These are phyloP conservation scores for Casuarius casuarius DNA, from an alignment of 2,113 vertebrate species.

Conservation along the genomic window DNA sequence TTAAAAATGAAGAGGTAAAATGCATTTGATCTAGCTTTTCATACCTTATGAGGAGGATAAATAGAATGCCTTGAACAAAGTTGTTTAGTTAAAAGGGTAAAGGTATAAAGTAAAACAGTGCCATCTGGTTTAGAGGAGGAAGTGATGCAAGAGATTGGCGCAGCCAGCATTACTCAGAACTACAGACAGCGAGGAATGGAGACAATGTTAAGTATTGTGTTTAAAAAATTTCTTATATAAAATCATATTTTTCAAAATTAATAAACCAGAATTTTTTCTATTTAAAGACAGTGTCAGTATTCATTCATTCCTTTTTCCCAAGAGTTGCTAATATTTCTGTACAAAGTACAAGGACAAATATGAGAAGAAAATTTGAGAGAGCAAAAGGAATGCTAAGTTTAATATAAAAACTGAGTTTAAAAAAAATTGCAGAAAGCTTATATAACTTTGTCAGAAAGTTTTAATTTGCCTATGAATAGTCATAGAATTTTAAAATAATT, in stretches of 20 bases:
- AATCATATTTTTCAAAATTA: not conserved
- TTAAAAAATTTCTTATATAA: not conserved
- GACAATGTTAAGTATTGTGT: too few species aligned
- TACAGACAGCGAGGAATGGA: not conserved
- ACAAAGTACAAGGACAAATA: not conserved
- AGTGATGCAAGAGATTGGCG: not conserved
- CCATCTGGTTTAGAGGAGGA: conserved; percentile 27
- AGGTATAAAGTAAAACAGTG: not conserved
- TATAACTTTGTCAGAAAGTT: not conserved
- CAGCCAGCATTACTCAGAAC: not conserved
- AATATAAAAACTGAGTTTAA: not conserved
- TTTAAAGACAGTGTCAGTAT: not conserved
- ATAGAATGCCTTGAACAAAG: not conserved
- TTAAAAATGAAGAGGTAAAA: conserved; percentile 22
- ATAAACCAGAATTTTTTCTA: not conserved
- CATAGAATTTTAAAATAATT: not conserved
- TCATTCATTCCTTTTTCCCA: not conserved
- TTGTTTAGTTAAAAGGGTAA: not conserved
- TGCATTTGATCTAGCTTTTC: conserved; percentile 51
- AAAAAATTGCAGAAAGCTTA: not conserved
- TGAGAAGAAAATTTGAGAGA: not conserved
- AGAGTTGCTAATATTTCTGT: not conserved
- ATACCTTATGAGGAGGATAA: not conserved
- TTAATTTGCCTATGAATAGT: not conserved
- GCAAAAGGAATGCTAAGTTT: not conserved